Evolutionary conservation across 2,113 vertebrate genomes (phyloP), one percentile per base, ranked within the genome.

Genomic region (Aldabrachelys gigantea): DNA sequence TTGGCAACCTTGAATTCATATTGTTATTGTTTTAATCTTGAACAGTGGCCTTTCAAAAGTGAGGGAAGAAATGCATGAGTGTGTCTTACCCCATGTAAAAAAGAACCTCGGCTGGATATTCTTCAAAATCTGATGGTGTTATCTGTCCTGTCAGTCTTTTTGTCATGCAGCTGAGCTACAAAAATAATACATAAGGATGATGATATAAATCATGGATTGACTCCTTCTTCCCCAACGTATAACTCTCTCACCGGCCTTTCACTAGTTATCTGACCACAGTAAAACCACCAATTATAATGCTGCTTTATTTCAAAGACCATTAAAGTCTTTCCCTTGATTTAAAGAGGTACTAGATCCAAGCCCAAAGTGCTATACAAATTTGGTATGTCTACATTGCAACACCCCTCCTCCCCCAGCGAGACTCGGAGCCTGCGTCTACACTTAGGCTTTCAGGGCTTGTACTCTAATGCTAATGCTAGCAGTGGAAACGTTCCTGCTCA

Each of bases 151-250:
- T 75, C 24, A 94, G 86, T 62, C 59, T 72, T 29, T 57, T 89
- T 65, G 89, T 52, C 13, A 88, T 82, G 47, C 93, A 94, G 27
- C 38, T 89, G n/a, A 94, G 44, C 93, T 94, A 75, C 21, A 84
- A 80, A 57, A 57, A 91, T 82, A 82, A 89, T 7, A 72, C n/a
- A 21, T 10, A 14, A 27, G 49, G 31, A 50, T 21, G 47, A 10
- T 8, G 5, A 14, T 69, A n/a, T 49, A 35, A 65, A 35, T 29
- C 22, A 50, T 2, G 3, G 38, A 49, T 49, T 65, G 57, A 69
- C 29, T 35, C 44, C 21, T 44, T 13, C 41, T n/a, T 84, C 49
- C 47, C 31, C 57, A 65, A 69, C 50, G 8, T n/a, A 69, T n/a
- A 69, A 59, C 47, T 50, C 59, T 65, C 56, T 27, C 65, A 35